Percentiles rank a stretch among this genome's conserved stretches.
Conservation (phyloP, 2,113 vertebrate genomes). For the Desmodus rotundus region DNA sequence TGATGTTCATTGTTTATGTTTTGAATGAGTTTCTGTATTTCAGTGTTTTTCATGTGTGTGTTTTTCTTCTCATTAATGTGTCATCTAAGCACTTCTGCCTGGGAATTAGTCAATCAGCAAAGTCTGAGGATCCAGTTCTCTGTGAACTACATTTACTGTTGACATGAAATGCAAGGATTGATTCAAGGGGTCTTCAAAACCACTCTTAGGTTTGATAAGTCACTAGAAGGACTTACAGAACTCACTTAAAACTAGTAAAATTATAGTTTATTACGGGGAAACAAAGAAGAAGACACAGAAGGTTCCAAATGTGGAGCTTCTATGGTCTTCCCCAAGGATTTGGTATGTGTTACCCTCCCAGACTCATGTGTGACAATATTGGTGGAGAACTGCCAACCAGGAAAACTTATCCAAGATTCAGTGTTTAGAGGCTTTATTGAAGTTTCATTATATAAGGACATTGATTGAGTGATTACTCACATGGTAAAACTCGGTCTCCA, state of each 20-base stretch:
- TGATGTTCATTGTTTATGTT: neutral
- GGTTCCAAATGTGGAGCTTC: neutral
- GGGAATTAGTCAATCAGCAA: neutral
- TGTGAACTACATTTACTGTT: neutral
- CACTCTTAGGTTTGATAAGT: neutral
- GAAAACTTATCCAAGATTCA: neutral
- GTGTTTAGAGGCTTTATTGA: neutral
- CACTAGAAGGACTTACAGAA: neutral
- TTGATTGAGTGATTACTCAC: neutral
- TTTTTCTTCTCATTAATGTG: neutral
- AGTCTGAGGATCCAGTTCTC: neutral
- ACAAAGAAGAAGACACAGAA: neutral
- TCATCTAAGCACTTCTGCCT: neutral
- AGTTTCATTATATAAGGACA: neutral
- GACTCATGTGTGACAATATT: neutral
- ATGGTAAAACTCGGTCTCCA: neutral
- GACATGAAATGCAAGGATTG: neutral
- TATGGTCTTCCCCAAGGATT: neutral
- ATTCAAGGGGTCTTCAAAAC: neutral
- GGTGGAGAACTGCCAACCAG: neutral
- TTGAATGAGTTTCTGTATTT: neutral
- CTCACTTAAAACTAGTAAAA: neutral
- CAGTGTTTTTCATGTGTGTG: neutral
- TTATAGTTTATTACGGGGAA: neutral
- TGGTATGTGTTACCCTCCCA: neutral